A percentile compares a stretch with the other conserved stretches of the same genome.
Conservation (phyloP, 2,113 vertebrate species). For the Dolichallabes microphthalmus region DNA sequence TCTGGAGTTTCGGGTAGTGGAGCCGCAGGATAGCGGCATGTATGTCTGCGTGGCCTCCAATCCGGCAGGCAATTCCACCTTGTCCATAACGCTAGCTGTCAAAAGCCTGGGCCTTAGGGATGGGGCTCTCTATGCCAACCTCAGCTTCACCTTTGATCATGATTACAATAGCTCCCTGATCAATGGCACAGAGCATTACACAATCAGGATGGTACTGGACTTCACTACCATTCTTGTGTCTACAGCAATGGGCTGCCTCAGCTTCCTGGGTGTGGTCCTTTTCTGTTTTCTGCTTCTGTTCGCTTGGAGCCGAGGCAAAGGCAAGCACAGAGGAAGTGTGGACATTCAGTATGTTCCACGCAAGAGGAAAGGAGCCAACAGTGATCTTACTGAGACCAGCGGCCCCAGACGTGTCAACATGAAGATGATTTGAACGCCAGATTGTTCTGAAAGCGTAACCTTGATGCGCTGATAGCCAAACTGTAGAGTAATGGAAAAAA, state of each 20-base stretch:
- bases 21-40: conserved; percentile 93
- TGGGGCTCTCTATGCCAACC: conserved; percentile 88
- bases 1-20: conserved; percentile 92
- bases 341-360: conserved; percentile 95
- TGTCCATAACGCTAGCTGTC: conserved; percentile 89
- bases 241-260: conserved; percentile 98
- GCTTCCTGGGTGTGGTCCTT: conserved; percentile 93
- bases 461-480: background rate
- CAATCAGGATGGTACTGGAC: conserved; percentile 93
- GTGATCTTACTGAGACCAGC: conserved; percentile 77
- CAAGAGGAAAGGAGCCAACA: conserved; percentile 86
- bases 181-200: conserved; percentile 88
- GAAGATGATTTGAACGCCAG: conserved; percentile 90
- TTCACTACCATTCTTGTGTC: conserved; percentile 98
- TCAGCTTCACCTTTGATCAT: conserved; percentile 88
- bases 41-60: conserved; percentile 94
- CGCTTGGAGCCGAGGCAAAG: conserved; percentile 95
- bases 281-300: conserved; percentile 97
- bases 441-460: background rate
- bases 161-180: conserved; percentile 90
- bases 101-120: conserved; percentile 80
- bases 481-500: background rate
- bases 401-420: conserved; percentile 95
- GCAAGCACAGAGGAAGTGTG: conserved; percentile 94
- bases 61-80: conserved; percentile 90